Conservation (phyloP, 2,888 invertebrate species). For the Heteromyza rotundicornis region DNA sequence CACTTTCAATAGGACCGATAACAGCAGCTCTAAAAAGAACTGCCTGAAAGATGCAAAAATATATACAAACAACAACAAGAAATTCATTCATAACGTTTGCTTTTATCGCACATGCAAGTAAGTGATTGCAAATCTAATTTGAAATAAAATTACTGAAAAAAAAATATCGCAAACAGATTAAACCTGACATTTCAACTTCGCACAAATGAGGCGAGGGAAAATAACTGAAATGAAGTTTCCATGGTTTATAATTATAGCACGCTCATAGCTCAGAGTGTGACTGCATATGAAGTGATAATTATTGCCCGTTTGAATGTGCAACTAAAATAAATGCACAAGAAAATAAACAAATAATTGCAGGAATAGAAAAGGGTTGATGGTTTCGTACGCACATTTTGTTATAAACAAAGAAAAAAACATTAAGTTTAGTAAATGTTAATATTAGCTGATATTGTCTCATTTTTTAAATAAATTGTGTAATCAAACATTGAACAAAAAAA, state of each 20-base stretch:
- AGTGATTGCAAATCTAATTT: background rate
- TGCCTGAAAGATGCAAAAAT: conserved; percentile 4
- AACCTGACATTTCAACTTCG: conserved; percentile 24
- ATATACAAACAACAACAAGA: conserved; percentile 7
- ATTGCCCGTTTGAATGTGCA: background rate
- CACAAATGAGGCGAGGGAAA: background rate
- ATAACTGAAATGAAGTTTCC: background rate
- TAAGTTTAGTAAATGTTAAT: too few species aligned
- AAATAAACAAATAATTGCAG: background rate
- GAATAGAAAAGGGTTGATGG: background rate
- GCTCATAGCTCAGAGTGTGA: background rate
- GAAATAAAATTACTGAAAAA: conserved; percentile 1
- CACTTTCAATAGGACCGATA: conserved; percentile 24
- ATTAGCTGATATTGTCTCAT: too few species aligned
- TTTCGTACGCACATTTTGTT: too few species aligned
- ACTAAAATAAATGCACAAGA: background rate
- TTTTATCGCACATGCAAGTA: too few species aligned
- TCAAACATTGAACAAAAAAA: too few species aligned
- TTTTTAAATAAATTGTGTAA: too few species aligned
- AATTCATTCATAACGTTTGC: conserved; percentile 28
- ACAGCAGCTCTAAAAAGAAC: background rate
- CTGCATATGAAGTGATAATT: background rate
- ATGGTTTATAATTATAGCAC: background rate
- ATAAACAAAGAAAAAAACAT: too few species aligned
- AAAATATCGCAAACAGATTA: background rate